Conservation (phyloP, 1,140 invertebrate genomes). For the Euura lappo region DNA sequence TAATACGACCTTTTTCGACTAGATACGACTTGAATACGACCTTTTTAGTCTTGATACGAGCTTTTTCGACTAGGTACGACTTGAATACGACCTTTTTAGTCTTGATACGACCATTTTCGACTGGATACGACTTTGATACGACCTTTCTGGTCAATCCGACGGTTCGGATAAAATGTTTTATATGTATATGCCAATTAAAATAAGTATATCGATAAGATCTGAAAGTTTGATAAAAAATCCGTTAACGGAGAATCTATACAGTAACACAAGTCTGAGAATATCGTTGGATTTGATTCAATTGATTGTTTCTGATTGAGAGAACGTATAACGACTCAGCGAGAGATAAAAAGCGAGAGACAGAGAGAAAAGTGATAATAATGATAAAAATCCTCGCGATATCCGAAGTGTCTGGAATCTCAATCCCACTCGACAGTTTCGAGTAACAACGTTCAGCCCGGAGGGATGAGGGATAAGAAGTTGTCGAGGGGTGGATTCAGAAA, state of each 20-base stretch:
- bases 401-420: neutral
- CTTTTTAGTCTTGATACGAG: too few relatives aligned
- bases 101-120: too few relatives aligned
- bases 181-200: neutral
- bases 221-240: neutral
- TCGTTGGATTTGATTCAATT: too few relatives aligned
- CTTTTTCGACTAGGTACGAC: too few relatives aligned
- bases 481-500: neutral
- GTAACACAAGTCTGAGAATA: neutral
- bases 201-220: too few relatives aligned
- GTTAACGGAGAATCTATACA: neutral
- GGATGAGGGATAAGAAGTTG: neutral
- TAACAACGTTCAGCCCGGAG: neutral
- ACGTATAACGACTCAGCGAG: neutral
- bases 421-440: neutral
- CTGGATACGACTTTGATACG: too few relatives aligned
- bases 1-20: too few relatives aligned
- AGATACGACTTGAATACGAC: too few relatives aligned
- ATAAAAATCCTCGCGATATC: neutral
- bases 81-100: too few relatives aligned
- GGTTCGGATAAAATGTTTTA: neutral
- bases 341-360: neutral
- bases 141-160: too few relatives aligned
- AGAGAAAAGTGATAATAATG: neutral
- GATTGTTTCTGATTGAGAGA: neutral